These are phyloP conservation scores for Agrotis segetum DNA, from an alignment of 2,888 invertebrate genomes.

Conservation along the genomic window DNA sequence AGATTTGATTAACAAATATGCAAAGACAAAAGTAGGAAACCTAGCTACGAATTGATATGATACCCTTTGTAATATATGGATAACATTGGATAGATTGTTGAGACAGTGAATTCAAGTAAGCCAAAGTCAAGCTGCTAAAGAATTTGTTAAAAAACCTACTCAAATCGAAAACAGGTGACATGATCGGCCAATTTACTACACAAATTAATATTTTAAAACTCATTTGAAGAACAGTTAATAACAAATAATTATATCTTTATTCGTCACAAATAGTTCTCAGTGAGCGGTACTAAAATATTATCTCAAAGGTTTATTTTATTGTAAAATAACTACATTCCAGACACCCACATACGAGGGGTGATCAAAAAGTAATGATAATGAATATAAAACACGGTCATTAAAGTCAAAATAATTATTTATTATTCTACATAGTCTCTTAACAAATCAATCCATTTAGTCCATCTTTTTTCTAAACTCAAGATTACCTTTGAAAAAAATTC, in stretches of 20 bases:
- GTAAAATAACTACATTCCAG: constrained; percentile 42
- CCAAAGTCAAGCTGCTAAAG: not conserved
- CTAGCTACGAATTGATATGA: not conserved
- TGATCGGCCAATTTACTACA: constrained; percentile 22
- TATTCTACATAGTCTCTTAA: too few relatives aligned
- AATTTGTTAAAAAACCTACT: not conserved
- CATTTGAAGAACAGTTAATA: constrained; percentile 32
- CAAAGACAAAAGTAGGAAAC: not conserved
- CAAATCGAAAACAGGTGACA: constrained; percentile 2
- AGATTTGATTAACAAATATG: not conserved
- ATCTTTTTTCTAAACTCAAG: too few relatives aligned
- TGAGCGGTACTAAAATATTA: constrained; percentile 48
- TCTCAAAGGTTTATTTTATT: constrained; percentile 44
- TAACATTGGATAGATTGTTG: not conserved
- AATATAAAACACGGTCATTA: too few relatives aligned
- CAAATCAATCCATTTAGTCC: too few relatives aligned
- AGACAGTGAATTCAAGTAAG: not conserved
- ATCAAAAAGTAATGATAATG: too few relatives aligned
- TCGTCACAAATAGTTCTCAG: constrained; percentile 34
- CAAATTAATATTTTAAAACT: constrained; percentile 40
- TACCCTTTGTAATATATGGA: too few relatives aligned
- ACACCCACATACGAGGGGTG: constrained; percentile 59
- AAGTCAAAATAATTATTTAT: too few relatives aligned
- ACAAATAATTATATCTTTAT: constrained; percentile 47
- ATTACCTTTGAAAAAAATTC: too few relatives aligned